Percentiles rank a stretch among this genome's conserved stretches.
phyloP scores from a whole-genome alignment of 2,113 vertebrate species.

The Zapus hudsonius region DNA sequence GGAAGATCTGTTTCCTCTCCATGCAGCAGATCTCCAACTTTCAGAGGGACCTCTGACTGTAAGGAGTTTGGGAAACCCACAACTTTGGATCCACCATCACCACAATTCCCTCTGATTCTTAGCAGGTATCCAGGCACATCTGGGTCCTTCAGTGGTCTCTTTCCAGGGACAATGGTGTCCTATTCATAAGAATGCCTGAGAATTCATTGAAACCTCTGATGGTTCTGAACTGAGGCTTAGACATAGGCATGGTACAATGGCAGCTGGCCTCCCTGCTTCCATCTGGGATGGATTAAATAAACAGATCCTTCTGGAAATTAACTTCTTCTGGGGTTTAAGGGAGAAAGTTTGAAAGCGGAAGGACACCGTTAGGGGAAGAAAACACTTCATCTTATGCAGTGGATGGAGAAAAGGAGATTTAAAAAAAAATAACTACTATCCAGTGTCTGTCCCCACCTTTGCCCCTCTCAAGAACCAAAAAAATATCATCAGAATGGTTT shows the following conservation, averaged over 20 bases:
- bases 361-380: neutral
- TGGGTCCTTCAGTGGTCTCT: neutral
- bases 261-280: neutral
- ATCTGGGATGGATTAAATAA: neutral
- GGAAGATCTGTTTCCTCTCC: neutral
- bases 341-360: conserved; percentile 2
- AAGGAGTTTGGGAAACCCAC: neutral
- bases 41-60: neutral
- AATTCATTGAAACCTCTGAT: neutral
- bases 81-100: neutral
- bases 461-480: neutral
- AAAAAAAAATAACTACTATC: too few species aligned
- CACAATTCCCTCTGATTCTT: neutral
- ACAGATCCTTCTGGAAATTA: neutral
- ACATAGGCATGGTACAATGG: neutral
- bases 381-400: neutral
- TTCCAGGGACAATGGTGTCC: conserved; percentile 1
- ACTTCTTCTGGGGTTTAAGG: neutral
- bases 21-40: neutral
- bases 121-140: neutral
- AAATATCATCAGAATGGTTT: neutral
- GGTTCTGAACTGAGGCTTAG: neutral
- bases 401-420: neutral
- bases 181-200: conserved; percentile 6
- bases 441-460: neutral